Base-by-base conservation (phyloP, 2,888 invertebrate genomes). In the Polydrusus cervinus region DNA sequence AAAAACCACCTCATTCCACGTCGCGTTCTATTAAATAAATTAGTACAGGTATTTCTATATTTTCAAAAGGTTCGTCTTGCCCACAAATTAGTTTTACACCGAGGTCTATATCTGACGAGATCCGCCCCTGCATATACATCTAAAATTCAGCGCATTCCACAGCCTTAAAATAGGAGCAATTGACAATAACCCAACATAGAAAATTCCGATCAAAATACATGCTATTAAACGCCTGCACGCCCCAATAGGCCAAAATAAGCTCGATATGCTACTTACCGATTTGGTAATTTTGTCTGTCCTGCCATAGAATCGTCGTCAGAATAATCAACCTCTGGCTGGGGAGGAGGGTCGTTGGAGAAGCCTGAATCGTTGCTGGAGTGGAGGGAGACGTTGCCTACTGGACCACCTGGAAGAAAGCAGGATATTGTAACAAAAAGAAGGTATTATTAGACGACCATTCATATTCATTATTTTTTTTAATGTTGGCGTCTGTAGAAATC, bases 361-460 rank as follows among this genome's bases (percentile, higher is more conserved):
- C 96, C 96, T 81, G 95, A 96, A 87, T 96, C 96, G 87, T 96
- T 96, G 85, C 95, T 95, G 87, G 95, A 95, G 87, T 96, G 96
- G 80, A 96, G 90, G 49, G 95, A 95, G 1, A 92, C 91, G 84
- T 93, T 93, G 74, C 93, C 93, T 57, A 92, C 92, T 25, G 88
- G 87, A 73, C 86, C 87, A 34, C 81, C 81, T 82, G 69, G 13
- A 72, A 77, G 69, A 51, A 53, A 75, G 18, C 40, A 51, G 72
- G 49, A 45, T 20, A 6, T 34, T 34, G 34, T 34, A 9, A 1
- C 34, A 34, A 34, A n/a, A n/a, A n/a, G n/a, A n/a, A n/a, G n/a
- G n/a, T n/a, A n/a, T n/a, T n/a, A n/a, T n/a, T n/a, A n/a, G n/a
- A n/a, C n/a, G n/a, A n/a, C n/a, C n/a, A n/a, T n/a, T n/a, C n/a